Percentiles rank a stretch among this genome's conserved stretches.
These are phyloP conservation scores for Euzetes globulus DNA, from an alignment of 2,888 invertebrate species.

Conservation along the genomic window DNA sequence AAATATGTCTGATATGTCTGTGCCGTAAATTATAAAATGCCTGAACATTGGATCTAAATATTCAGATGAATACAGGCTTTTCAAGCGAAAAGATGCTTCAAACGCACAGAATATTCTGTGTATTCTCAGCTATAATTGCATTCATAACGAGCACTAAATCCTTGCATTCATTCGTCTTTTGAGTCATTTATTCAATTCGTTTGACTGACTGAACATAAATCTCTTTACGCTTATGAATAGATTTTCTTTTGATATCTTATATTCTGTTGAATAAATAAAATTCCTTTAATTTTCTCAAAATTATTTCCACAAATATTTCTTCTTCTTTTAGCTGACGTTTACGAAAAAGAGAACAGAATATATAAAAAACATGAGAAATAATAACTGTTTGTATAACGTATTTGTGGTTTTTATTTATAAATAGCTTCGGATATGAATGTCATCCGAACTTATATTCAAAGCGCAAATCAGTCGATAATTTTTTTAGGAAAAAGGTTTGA, in stretches of 20 bases:
- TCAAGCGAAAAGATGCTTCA: background rate
- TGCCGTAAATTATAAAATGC: background rate
- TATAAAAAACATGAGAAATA: background rate
- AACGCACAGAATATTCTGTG: slow-evolving; percentile 1
- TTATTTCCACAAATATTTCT: too few relatives aligned
- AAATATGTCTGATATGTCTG: background rate
- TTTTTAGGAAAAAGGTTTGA: too few relatives aligned
- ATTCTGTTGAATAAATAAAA: background rate
- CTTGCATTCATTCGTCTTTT: background rate
- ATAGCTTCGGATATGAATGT: too few relatives aligned
- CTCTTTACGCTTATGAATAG: background rate
- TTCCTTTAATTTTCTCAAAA: background rate
- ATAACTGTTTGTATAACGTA: background rate
- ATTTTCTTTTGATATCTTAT: background rate
- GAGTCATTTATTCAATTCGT: background rate
- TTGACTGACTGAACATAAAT: background rate
- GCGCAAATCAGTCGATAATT: too few relatives aligned
- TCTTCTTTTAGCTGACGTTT: too few relatives aligned
- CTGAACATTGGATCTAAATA: background rate
- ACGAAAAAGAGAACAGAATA: too few relatives aligned
- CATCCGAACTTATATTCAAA: too few relatives aligned
- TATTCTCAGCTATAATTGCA: background rate
- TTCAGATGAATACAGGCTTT: background rate
- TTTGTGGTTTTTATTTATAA: too few relatives aligned
- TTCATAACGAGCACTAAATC: background rate